Base-by-base conservation (phyloP, 2,888 invertebrate species). In the Beris morrisii region DNA sequence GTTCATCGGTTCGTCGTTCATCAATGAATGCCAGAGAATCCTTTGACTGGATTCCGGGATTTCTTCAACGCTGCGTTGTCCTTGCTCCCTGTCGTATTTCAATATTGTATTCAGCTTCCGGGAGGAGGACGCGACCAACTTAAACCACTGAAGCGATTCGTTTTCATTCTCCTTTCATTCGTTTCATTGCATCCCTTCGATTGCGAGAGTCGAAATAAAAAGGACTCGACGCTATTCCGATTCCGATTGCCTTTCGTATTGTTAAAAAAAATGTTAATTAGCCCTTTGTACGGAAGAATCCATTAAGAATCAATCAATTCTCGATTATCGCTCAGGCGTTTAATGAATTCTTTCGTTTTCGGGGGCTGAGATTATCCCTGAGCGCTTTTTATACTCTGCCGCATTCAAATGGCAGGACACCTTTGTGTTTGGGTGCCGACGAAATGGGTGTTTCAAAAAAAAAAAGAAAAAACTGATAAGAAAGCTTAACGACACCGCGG, bases 221-320 rank as follows among this genome's bases (percentile, higher is more conserved):
- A 38, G 38, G 38, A 38, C 38, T 38, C 38, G 7, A 7, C 38
- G 9, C 5, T 38, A 38, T 38, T 38, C 38, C 38, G 38, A 38
- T 38, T 38, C 38, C 38, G 38, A 61, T 50, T 22, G 65, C 61
- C 50, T 65, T 64, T 65, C 32, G 28, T 50, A 30, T 61, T 50
- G 28, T 38, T 50, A 52, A 43, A 50, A 59, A 65, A 68, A 68
- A 68, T 68, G 68, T 65, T 68, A 68, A 68, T 68, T 68, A 68
- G 65, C 65, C 65, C 68, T 68, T 68, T 68, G 68, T 68, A 50
- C 50, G 52, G 56, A 59, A 52, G 56, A 65, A 68, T 68, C 65
- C 68, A 68, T 68, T 68, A 65, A 64, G 68, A 68, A 68, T 65
- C 68, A 68, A 68, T 68, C 68, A 68, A 68, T 68, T 68, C 65